These are phyloP conservation scores for Allygus modestus DNA, from an alignment of 2,888 invertebrate species.

Conservation along the genomic window DNA sequence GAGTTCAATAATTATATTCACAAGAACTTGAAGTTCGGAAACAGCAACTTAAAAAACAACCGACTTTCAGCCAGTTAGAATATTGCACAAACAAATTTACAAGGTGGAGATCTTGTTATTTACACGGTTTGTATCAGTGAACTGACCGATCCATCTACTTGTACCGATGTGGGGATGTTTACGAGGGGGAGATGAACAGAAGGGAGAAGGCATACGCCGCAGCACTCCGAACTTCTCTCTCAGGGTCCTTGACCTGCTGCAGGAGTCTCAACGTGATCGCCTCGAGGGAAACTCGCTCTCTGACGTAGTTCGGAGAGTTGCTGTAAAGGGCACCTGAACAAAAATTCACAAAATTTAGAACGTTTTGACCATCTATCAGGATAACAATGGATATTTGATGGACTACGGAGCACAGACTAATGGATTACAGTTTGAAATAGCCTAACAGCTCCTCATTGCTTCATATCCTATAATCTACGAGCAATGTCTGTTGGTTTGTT, in stretches of 20 bases:
- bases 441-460: background rate
- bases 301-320: constrained; percentile 71
- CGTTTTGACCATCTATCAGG: too few relatives aligned
- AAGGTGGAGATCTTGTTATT: too few relatives aligned
- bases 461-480: background rate
- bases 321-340: constrained; percentile 73
- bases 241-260: constrained; percentile 78
- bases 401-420: too few relatives aligned
- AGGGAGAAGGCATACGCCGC: constrained; percentile 78
- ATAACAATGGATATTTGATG: too few relatives aligned
- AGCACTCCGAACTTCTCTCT: constrained; percentile 78
- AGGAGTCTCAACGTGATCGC: constrained; percentile 76
- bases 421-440: too few relatives aligned
- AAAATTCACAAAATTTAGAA: constrained; percentile 20
- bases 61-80: too few relatives aligned
- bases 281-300: constrained; percentile 73
- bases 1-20: too few relatives aligned
- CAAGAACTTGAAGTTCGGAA: too few relatives aligned
- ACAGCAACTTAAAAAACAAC: too few relatives aligned
- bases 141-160: background rate
- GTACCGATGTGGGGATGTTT: background rate
- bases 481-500: too few relatives aligned
- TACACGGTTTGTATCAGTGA: too few relatives aligned
- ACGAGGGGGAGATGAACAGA: constrained; percentile 63
- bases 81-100: too few relatives aligned